Base-by-base conservation (phyloP, 2,113 vertebrate genomes). In the Hemiprocne comata region DNA sequence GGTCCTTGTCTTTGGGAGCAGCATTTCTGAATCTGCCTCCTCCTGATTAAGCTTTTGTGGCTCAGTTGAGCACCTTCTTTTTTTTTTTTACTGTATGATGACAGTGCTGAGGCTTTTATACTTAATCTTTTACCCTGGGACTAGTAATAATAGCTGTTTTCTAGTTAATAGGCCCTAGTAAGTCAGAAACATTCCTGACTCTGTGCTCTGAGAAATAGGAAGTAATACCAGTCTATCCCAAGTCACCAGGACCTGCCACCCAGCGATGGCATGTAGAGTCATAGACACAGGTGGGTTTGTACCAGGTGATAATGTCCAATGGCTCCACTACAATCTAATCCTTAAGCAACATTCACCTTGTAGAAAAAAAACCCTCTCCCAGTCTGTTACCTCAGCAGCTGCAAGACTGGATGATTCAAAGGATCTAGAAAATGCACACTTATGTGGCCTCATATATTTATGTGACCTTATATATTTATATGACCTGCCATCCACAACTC, bases 131-230 rank as follows among this genome's bases (percentile, higher is more conserved):
- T 69, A 34, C 40, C 48, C 33, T 71, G 86, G 65, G 83, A 38
- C 53, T 74, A 21, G 69, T 78, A 71, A 86, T 73, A 0, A 1
- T 67, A n/a, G 48, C 85, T 61, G 65, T 64, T 95, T 94, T 85
- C 48, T 90, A 38, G n/a, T 92, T 86, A 53, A 61, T 65, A 80
- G 70, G 20, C 44, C n/a, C 57, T 86, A 14, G 74, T 87, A 81
- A 93, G 17, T 65, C 55, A 90, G 53, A 93, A 94, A 76, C 42
- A 57, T 91, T 90, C 73, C 79, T 84, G 75, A 34, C 44, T 58
- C 33, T 1, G 24, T 29, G 10, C 53, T 50, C 65, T 78, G 76
- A 65, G 80, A 81, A 84, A 72, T 46, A 78, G 72, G 74, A 87
- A 89, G 51, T 76, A 93, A 74, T 89, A 85, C 42, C 29, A 74